Evolutionary conservation across 2,888 invertebrate genomes (phyloP).

Genomic region (Pollenia griseotomentosa): DNA sequence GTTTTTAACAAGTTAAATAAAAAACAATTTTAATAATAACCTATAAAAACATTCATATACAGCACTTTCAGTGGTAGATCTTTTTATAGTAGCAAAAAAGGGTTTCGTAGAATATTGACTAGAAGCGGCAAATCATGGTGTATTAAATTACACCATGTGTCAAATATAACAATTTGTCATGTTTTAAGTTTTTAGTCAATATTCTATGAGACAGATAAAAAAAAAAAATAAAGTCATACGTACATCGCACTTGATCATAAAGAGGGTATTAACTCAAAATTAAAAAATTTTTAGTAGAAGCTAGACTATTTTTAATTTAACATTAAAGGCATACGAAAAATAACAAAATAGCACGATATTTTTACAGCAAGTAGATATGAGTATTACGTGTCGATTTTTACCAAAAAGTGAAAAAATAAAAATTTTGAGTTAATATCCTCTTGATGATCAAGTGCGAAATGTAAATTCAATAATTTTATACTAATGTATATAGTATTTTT

Average conservation of each 20-base stretch:
- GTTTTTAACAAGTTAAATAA: slow-evolving; percentile 37
- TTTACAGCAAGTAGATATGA: too few relatives aligned
- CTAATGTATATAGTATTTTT: background rate
- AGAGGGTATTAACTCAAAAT: too few relatives aligned
- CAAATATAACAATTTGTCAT: too few relatives aligned
- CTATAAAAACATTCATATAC: slow-evolving; percentile 25
- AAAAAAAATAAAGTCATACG: slow-evolving; percentile 40
- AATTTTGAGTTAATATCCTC: too few relatives aligned
- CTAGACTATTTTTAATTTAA: too few relatives aligned
- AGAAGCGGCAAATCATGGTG: background rate
- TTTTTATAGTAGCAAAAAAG: background rate
- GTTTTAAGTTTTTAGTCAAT: background rate
- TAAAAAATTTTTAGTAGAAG: too few relatives aligned
- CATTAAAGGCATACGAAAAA: too few relatives aligned
- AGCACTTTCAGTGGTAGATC: slow-evolving; percentile 27
- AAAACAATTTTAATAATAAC: slow-evolving; percentile 4
- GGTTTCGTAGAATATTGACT: background rate
- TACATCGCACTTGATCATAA: background rate
- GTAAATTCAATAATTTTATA: slow-evolving; percentile 31
- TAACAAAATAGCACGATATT: too few relatives aligned
- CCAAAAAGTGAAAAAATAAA: too few relatives aligned
- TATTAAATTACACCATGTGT: too few relatives aligned
- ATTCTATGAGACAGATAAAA: background rate
- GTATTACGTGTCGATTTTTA: too few relatives aligned
- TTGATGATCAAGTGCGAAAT: too few relatives aligned